These are phyloP conservation scores for Mirounga angustirostris DNA, from an alignment of 2,113 vertebrate species.

Conservation along the genomic window DNA sequence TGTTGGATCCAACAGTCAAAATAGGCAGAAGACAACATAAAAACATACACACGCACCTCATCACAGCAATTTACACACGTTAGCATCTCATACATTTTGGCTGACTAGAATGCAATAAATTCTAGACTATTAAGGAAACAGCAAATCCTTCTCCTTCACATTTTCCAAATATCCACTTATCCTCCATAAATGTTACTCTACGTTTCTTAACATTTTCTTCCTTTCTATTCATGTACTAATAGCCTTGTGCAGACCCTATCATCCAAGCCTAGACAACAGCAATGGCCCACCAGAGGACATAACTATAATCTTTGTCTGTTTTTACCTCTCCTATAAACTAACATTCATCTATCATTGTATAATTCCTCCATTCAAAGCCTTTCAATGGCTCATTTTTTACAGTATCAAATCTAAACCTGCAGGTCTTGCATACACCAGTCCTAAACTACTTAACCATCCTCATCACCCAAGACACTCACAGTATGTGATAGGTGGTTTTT, in stretches of 20 bases:
- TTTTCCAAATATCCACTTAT: not conserved
- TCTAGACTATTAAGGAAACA: slow-evolving; percentile 6
- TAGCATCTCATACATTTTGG: not conserved
- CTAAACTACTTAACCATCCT: not conserved
- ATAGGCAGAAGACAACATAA: not conserved
- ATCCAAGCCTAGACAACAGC: slow-evolving; percentile 1
- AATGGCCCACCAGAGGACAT: not conserved
- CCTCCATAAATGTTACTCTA: not conserved
- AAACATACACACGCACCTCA: not conserved
- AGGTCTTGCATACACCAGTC: not conserved
- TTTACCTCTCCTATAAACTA: slow-evolving; percentile 8
- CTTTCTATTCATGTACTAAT: not conserved
- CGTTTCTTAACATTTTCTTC: not conserved
- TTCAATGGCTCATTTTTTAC: not conserved
- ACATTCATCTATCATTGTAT: not conserved
- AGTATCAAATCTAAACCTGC: not conserved
- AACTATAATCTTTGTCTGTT: not conserved
- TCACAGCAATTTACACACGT: not conserved
- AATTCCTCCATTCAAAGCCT: not conserved
- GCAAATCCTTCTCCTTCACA: not conserved
- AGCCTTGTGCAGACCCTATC: not conserved
- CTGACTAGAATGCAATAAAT: not conserved
- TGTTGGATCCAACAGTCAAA: not conserved
- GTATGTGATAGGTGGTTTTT: not conserved
- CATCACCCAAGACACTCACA: not conserved